Base-by-base conservation (phyloP, 2,113 vertebrate genomes). In the Montifringilla adamsi region DNA sequence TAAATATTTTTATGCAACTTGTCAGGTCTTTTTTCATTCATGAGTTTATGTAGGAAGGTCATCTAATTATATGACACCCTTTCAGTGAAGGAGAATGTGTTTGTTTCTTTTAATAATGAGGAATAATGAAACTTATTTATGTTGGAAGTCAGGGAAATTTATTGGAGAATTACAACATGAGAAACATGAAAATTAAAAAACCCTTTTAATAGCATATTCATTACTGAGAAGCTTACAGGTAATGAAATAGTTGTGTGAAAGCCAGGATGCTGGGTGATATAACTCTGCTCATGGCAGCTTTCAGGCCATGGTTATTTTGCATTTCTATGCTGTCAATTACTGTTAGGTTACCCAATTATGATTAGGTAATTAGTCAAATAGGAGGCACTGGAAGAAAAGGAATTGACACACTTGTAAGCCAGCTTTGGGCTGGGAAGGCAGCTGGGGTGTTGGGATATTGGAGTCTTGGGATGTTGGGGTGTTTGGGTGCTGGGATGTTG, bases 61-160 rank as follows among this genome's bases (percentile, higher is more conserved):
- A 88, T 96, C 94, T 97, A 97, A 95, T 97, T 96, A 97, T 93
- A 95, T 56, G 87, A 82, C 86, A 95, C 95, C 81, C 84, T 96
- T 97, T 97, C 96, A 93, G 93, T 87, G 92, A 76, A 96, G 90
- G 96, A 93, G 90, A 97, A 93, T 87, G 87, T 97, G 82, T 90
- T 96, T 95, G 80, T 97, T 97, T 96, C 97, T 97, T 96, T 94
- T 91, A 97, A 96, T 97, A 97, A 98, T 96, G 95, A 96, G 94
- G 87, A 97, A 95, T 97, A 97, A 97, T 97, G 96, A 97, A 98
- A 97, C 92, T 96, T 98, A 97, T 97, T 98, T 98, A 98, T 96
- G 95, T 92, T 96, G 89, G 50, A 97, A 97, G 91, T 97, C 96
- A 94, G 96, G 94, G 85, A 97, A 97, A 97, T 97, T 96, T 97